Conservation (phyloP, 2,113 vertebrate species). For the Myrmecobius fasciatus region DNA sequence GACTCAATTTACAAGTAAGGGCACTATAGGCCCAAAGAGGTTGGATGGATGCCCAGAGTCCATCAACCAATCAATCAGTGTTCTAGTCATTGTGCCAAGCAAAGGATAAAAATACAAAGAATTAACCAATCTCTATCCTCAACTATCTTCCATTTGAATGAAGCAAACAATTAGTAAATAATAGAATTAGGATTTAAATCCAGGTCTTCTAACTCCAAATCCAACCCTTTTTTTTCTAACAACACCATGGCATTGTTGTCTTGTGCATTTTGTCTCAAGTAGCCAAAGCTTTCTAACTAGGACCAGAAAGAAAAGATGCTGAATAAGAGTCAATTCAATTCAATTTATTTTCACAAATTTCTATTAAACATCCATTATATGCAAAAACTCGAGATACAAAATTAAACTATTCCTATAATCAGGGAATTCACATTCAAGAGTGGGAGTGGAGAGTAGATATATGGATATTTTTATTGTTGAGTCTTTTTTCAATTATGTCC, state of each 20-base stretch:
- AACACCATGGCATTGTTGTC: not conserved
- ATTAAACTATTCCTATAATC: not conserved
- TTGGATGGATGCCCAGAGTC: not conserved
- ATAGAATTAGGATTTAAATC: not conserved
- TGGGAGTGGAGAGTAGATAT: not conserved
- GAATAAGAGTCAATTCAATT: not conserved
- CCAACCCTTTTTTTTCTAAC: constrained; percentile 15
- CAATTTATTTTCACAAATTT: not conserved
- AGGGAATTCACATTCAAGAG: not conserved
- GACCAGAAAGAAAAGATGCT: not conserved
- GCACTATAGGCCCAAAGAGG: not conserved
- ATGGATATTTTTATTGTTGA: not conserved
- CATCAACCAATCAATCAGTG: not conserved
- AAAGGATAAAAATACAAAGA: not conserved
- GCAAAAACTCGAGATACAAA: not conserved
- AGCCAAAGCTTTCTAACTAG: not conserved
- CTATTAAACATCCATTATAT: not conserved
- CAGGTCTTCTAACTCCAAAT: not conserved
- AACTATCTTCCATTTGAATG: not conserved
- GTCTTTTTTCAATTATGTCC: not conserved
- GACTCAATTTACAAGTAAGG: constrained; percentile 19
- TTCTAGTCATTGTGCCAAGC: not conserved
- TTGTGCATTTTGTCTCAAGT: not conserved
- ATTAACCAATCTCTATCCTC: not conserved
- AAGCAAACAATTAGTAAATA: not conserved